Conservation (phyloP, 37 sponge, comb jelly and placozoan genomes). For the Sycon ciliatum region DNA sequence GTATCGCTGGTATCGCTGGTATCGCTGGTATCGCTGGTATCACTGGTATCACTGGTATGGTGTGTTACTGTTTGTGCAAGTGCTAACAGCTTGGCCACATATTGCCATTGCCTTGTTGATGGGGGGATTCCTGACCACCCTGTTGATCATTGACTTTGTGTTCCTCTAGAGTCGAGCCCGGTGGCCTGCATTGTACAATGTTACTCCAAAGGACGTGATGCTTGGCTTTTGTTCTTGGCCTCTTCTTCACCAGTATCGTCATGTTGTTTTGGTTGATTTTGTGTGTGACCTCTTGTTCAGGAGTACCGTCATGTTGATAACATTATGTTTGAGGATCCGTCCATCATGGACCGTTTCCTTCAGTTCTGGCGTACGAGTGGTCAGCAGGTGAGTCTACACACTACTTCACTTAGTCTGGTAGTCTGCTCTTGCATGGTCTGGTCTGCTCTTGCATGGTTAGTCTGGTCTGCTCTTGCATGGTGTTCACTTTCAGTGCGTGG, state of each 20-base stretch:
- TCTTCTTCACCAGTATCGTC: background rate
- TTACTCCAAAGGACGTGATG: too few relatives aligned
- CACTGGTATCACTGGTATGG: too few relatives aligned
- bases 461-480: background rate
- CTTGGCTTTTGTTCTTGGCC: background rate
- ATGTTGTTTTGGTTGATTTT: background rate
- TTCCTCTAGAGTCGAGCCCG: too few relatives aligned
- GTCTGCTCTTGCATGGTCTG: background rate
- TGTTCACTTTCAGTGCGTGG: too few relatives aligned
- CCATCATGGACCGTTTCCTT: constrained; percentile 73
- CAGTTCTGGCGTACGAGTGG: constrained; percentile 77
- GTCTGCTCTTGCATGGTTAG: background rate
- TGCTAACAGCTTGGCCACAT: too few relatives aligned
- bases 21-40: too few relatives aligned
- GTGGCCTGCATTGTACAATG: too few relatives aligned
- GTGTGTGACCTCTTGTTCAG: constrained; percentile 15
- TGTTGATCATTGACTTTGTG: too few relatives aligned
- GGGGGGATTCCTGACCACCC: too few relatives aligned
- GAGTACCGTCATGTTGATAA: constrained; percentile 82
- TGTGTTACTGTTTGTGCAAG: too few relatives aligned
- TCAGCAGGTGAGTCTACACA: constrained; percentile 26
- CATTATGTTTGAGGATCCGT: constrained; percentile 83
- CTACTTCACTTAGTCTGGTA: background rate
- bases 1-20: too few relatives aligned
- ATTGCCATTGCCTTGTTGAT: too few relatives aligned